phyloP scores from a whole-genome alignment of 2,797 vertebrate species.

The Sebastes trivittatus region DNA sequence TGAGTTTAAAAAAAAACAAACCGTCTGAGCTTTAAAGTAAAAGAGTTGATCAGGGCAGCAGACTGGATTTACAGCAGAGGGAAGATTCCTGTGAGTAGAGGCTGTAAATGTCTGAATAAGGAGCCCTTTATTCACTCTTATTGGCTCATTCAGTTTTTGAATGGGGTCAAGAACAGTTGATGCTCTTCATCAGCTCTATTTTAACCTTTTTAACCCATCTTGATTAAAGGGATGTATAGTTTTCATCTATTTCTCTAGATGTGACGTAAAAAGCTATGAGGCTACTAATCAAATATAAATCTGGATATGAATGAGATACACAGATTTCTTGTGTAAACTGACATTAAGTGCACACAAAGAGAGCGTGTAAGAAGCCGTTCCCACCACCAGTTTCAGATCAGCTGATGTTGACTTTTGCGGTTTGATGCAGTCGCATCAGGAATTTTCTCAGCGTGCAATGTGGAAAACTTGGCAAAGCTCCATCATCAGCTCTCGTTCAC shows the following conservation, averaged over 20 bases:
- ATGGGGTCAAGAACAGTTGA: not conserved
- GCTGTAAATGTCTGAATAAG: not conserved
- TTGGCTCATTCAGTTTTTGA: not conserved
- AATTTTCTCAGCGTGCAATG: slow-evolving; percentile 11
- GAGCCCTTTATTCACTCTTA: not conserved
- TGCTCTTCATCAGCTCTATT: not conserved
- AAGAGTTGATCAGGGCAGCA: not conserved
- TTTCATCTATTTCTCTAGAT: not conserved
- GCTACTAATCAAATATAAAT: not conserved
- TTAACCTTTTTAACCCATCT: not conserved
- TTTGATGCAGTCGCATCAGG: slow-evolving; percentile 21
- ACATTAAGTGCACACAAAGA: not conserved
- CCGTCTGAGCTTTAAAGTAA: not conserved
- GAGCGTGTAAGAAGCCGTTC: not conserved
- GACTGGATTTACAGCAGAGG: not conserved
- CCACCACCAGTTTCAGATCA: not conserved
- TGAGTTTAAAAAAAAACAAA: not conserved
- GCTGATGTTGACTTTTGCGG: slow-evolving; percentile 24
- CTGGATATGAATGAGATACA: not conserved
- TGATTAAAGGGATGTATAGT: not conserved
- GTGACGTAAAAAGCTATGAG: not conserved
- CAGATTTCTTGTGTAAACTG: not conserved
- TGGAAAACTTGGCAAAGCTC: slow-evolving; percentile 3
- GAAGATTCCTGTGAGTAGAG: not conserved
- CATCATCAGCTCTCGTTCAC: not conserved